Conservation (phyloP, 2,888 invertebrate species). For the Tinea semifulvella region DNA sequence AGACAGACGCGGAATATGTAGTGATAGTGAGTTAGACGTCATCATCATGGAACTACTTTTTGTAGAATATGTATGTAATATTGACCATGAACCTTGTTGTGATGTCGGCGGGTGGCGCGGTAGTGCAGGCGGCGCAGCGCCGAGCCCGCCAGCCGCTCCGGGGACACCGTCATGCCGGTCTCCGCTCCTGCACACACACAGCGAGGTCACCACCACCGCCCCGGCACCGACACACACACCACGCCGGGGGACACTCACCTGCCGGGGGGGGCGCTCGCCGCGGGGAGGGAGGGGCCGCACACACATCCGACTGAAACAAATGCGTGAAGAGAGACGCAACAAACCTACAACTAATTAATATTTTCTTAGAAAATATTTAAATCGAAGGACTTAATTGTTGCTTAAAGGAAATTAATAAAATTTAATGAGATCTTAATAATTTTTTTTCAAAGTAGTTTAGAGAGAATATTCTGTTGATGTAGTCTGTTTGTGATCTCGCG, state of each 20-base stretch:
- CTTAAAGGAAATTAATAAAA: too few relatives aligned
- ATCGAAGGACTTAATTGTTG: too few relatives aligned
- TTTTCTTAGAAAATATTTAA: too few relatives aligned
- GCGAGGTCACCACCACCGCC: conserved; percentile 24
- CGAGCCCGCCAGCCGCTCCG: conserved; percentile 6
- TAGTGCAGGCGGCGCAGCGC: conserved; percentile 15
- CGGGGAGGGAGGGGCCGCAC: neutral
- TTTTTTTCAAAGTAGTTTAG: too few relatives aligned
- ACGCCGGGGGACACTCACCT: conserved; percentile 43
- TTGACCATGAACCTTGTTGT: neutral
- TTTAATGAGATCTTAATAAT: too few relatives aligned
- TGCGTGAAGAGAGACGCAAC: too few relatives aligned
- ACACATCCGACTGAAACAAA: conserved; percentile 7
- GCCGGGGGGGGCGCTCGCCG: conserved; percentile 29
- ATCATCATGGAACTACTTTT: too few relatives aligned
- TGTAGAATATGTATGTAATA: neutral
- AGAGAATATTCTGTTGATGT: too few relatives aligned
- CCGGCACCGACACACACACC: conserved; percentile 32
- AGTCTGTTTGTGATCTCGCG: too few relatives aligned
- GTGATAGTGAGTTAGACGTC: too few relatives aligned
- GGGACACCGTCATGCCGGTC: conserved; percentile 8
- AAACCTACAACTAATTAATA: too few relatives aligned
- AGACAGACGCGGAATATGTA: too few relatives aligned
- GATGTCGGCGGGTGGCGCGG: conserved; percentile 13
- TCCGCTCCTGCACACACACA: conserved; percentile 13